A percentile compares a stretch with the other conserved stretches of the same genome.
Conservation (phyloP, 2,797 vertebrate species). For the Hydrocynus forskahlii region DNA sequence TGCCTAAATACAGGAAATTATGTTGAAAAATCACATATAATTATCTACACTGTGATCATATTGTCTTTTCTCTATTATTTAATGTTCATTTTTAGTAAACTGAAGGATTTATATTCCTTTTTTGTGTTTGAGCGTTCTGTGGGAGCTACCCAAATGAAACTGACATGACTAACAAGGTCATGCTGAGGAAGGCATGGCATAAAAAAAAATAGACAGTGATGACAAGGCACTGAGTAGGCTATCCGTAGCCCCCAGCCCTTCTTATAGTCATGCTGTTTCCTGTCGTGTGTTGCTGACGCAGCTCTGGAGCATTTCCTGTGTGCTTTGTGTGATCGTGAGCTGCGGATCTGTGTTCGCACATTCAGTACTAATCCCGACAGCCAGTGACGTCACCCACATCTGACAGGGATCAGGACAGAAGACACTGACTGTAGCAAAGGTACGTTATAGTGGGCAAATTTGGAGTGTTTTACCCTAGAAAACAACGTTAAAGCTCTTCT, state of each 20-base stretch:
- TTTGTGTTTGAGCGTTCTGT: background rate
- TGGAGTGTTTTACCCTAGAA: no score
- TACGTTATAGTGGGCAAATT: background rate
- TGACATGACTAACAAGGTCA: background rate
- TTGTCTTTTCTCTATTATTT: slow-evolving; percentile 80
- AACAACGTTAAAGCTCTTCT: background rate
- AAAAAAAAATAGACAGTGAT: slow-evolving; percentile 10
- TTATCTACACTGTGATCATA: slow-evolving; percentile 74
- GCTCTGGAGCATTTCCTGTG: slow-evolving; percentile 50
- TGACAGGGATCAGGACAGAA: background rate
- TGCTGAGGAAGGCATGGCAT: background rate
- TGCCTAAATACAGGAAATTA: slow-evolving; percentile 69
- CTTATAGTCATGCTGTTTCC: slow-evolving; percentile 8
- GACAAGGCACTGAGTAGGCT: slow-evolving; percentile 16
- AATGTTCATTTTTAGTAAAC: slow-evolving; percentile 78
- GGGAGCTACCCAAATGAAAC: background rate
- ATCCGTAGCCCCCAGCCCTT: slow-evolving; percentile 11
- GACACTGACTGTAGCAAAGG: background rate
- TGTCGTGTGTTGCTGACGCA: slow-evolving; percentile 30
- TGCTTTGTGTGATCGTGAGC: slow-evolving; percentile 9
- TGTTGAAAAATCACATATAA: slow-evolving; percentile 70
- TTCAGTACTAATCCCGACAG: slow-evolving; percentile 22
- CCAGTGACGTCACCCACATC: background rate
- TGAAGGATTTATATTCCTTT: slow-evolving; percentile 18
- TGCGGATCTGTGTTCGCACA: slow-evolving; percentile 19